phyloP scores from a whole-genome alignment of 1,140 invertebrate genomes.

The Drosophila quadrilineata region DNA sequence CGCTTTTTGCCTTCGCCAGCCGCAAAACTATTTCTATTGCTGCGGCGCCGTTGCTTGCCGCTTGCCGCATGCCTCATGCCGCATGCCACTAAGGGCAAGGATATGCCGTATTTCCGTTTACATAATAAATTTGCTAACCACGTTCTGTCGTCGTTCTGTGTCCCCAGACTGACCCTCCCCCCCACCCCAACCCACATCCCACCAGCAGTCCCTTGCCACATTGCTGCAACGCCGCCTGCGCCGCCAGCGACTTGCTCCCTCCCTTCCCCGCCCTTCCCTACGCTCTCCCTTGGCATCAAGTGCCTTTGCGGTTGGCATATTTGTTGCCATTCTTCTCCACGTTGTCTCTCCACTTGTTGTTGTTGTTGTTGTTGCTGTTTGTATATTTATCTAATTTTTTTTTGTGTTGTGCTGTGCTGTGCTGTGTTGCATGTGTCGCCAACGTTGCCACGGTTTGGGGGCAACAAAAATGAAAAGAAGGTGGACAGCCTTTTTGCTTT shows the following conservation, averaged over 20 bases:
- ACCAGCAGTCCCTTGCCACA: constrained; percentile 15
- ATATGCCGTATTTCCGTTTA: constrained; percentile 81
- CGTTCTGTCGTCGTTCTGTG: constrained; percentile 67
- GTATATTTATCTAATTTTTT: constrained; percentile 2
- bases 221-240: constrained; percentile 54
- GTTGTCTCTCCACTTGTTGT: background rate
- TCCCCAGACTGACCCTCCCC: background rate
- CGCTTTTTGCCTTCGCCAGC: constrained; percentile 43
- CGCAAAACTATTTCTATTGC: constrained; percentile 77
- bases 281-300: constrained; percentile 68
- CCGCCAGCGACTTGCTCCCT: no score
- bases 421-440: constrained; percentile 14
- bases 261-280: background rate
- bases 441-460: constrained; percentile 2
- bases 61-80: no score
- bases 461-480: constrained; percentile 39
- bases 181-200: background rate
- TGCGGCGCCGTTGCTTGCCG: constrained; percentile 56
- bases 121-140: constrained; percentile 81
- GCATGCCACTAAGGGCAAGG: no score
- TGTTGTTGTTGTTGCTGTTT: constrained; percentile 41
- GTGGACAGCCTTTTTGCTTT: constrained; percentile 29
- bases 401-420: background rate
- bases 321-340: background rate
- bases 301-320: constrained; percentile 54